These are phyloP conservation scores for Drosophila truncata DNA, from an alignment of 1,140 invertebrate genomes.

Conservation along the genomic window DNA sequence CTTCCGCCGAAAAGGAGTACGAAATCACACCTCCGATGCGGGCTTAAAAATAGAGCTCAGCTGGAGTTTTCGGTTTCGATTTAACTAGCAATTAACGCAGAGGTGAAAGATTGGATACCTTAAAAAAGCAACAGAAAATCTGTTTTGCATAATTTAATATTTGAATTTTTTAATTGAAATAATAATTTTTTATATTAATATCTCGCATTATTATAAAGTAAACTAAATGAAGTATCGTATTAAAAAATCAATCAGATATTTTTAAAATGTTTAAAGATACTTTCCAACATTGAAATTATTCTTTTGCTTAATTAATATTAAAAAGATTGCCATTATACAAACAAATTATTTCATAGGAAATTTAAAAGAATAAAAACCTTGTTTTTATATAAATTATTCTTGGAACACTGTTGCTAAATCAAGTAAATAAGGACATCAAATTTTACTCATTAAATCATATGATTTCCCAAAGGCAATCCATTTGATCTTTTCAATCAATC, in stretches of 20 bases:
- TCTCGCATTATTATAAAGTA: no score
- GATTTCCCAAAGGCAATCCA: not conserved
- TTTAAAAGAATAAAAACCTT: no score
- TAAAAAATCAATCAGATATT: no score
- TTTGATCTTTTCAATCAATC: not conserved
- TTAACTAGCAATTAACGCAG: slow-evolving; percentile 56
- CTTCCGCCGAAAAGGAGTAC: slow-evolving; percentile 56
- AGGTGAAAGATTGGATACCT: slow-evolving; percentile 23
- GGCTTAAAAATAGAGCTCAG: slow-evolving; percentile 57
- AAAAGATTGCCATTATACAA: not conserved
- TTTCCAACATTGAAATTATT: not conserved
- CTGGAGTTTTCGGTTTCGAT: slow-evolving; percentile 45
- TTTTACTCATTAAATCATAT: not conserved
- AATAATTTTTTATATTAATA: no score
- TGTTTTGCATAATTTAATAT: no score
- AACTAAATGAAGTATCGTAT: no score
- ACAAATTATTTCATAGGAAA: not conserved
- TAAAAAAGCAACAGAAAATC: not conserved
- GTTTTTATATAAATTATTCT: not conserved
- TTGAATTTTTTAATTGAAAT: no score
- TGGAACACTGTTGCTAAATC: not conserved
- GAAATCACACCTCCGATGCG: slow-evolving; percentile 56
- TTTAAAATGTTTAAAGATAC: not conserved
- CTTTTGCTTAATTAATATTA: not conserved
- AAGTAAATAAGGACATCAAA: not conserved